phyloP scores from a whole-genome alignment of 2,888 invertebrate species.

The Globia sparganii region DNA sequence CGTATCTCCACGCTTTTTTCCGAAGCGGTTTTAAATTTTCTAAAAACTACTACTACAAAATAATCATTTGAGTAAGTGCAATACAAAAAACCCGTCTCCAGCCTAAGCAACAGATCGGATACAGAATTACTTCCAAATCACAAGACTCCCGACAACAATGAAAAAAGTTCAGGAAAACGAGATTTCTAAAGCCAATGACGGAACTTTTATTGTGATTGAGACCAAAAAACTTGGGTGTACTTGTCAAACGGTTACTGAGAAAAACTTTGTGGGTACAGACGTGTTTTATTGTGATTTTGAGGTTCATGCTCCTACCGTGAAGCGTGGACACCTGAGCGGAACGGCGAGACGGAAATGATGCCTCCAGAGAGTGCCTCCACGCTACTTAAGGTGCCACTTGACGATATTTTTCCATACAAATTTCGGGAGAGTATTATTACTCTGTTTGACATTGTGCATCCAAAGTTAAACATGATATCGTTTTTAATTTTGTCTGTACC shows the following conservation, averaged over 20 bases:
- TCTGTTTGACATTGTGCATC: no score
- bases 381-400: no score
- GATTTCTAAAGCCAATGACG: slow-evolving; percentile 40
- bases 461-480: no score
- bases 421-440: no score
- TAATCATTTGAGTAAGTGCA: slow-evolving; percentile 16
- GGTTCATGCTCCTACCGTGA: slow-evolving; percentile 55
- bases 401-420: no score
- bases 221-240: slow-evolving; percentile 45
- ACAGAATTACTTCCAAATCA: slow-evolving; percentile 25
- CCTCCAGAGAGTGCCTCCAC: slow-evolving; percentile 31
- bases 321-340: slow-evolving; percentile 56
- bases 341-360: slow-evolving; percentile 46
- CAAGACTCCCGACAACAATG: slow-evolving; percentile 33
- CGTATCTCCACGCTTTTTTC: not conserved
- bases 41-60: slow-evolving; percentile 11
- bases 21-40: not conserved
- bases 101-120: slow-evolving; percentile 23
- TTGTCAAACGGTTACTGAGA: slow-evolving; percentile 52
- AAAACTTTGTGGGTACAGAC: slow-evolving; percentile 54
- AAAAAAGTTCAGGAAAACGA: slow-evolving; percentile 50
- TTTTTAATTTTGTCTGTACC: no score
- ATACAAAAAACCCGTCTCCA: slow-evolving; percentile 23
- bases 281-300: slow-evolving; percentile 58
- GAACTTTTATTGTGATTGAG: slow-evolving; percentile 35